A percentile compares a stretch with the other conserved stretches of the same genome.
phyloP scores from a whole-genome alignment of 2,113 vertebrate genomes.

The Carassius gibelio region DNA sequence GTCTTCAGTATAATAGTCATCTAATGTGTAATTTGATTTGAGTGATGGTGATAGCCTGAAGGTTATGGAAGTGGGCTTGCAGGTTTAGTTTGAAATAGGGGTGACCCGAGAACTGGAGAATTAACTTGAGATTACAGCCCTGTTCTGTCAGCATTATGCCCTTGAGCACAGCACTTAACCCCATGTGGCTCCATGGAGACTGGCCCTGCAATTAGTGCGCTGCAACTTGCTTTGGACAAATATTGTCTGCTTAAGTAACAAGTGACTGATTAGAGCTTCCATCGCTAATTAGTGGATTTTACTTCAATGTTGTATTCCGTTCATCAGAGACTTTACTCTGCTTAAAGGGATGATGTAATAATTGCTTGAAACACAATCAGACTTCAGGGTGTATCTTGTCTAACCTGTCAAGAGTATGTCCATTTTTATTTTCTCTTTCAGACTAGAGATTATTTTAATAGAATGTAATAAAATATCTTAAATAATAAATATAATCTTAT shows the following conservation, averaged over 20 bases:
- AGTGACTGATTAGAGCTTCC: constrained; percentile 37
- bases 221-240: constrained; percentile 33
- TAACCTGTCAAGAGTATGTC: background rate
- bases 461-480: no score
- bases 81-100: background rate
- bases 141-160: constrained; percentile 25
- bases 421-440: no score
- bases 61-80: background rate
- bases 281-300: constrained; percentile 29
- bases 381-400: background rate
- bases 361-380: constrained; percentile 25
- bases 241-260: constrained; percentile 24
- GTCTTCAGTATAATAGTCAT: background rate
- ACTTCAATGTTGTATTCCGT: constrained; percentile 23
- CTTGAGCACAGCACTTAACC: constrained; percentile 32
- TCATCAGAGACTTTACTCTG: constrained; percentile 15
- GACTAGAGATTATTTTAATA: no score
- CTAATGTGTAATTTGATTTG: background rate
- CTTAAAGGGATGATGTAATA: constrained; percentile 31
- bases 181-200: constrained; percentile 31
- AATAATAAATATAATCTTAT: no score
- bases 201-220: constrained; percentile 31
- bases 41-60: background rate
- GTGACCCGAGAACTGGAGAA: constrained; percentile 1
- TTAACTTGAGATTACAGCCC: constrained; percentile 16